Conservation (phyloP, 2,888 invertebrate genomes). For the Ephialtes manifestator region DNA sequence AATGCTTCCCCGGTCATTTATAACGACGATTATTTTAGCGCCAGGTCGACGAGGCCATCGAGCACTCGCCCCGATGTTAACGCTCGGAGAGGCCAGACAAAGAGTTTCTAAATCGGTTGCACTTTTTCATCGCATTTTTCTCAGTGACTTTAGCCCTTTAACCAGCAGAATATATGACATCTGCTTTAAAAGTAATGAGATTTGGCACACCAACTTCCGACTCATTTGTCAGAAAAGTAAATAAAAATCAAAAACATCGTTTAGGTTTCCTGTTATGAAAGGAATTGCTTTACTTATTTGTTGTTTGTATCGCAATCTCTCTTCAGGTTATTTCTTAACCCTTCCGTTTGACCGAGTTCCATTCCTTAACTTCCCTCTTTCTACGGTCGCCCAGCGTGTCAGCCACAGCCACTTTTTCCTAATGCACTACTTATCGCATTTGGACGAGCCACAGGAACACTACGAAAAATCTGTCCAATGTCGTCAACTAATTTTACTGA, state of each 20-base stretch:
- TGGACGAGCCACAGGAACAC: too few relatives aligned
- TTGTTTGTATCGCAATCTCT: too few relatives aligned
- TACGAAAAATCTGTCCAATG: too few relatives aligned
- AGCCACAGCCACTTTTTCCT: too few relatives aligned
- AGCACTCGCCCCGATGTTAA: conserved; percentile 30
- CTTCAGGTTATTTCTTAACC: too few relatives aligned
- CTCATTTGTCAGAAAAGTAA: background rate
- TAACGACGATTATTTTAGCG: conserved; percentile 59
- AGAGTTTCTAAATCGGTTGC: conserved; percentile 33
- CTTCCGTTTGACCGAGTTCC: too few relatives aligned
- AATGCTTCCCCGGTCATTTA: conserved; percentile 52
- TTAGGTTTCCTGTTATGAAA: background rate
- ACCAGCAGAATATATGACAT: background rate
- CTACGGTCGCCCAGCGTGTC: too few relatives aligned
- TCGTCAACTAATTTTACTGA: too few relatives aligned
- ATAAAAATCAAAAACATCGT: background rate
- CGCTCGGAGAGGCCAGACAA: background rate
- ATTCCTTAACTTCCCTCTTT: too few relatives aligned
- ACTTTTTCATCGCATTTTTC: conserved; percentile 47
- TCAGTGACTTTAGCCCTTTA: conserved; percentile 26
- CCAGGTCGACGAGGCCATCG: conserved; percentile 42
- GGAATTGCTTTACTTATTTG: too few relatives aligned
- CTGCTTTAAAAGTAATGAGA: conserved; percentile 23
- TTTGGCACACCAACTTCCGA: background rate
- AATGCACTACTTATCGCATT: too few relatives aligned